These are phyloP conservation scores for Eutrigla gurnardus DNA, from an alignment of 2,797 vertebrate genomes.

Conservation along the genomic window DNA sequence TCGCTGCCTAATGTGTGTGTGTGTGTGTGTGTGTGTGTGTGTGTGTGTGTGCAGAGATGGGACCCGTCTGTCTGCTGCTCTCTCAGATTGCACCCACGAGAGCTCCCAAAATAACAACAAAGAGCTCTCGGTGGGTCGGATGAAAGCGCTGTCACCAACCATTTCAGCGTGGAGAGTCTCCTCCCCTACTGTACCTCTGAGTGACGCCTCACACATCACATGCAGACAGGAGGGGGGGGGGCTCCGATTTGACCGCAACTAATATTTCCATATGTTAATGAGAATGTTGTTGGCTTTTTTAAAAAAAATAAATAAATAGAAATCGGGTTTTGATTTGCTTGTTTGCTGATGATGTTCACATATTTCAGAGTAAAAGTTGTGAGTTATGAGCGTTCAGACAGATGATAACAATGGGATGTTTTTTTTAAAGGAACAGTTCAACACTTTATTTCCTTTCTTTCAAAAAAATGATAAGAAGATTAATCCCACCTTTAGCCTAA, in stretches of 20 bases:
- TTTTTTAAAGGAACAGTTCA: conserved; percentile 4
- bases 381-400: not conserved
- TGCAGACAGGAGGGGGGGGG: conserved; percentile 56
- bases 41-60: conserved; percentile 60
- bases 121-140: conserved; percentile 80
- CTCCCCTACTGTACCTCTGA: conserved; percentile 73
- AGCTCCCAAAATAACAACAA: conserved; percentile 86
- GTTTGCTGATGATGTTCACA: conserved; percentile 15
- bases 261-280: conserved; percentile 65
- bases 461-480: not conserved
- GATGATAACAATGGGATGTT: not conserved
- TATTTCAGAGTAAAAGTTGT: not conserved
- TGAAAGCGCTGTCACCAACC: conserved; percentile 84
- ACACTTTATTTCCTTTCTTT: not conserved
- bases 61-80: conserved; percentile 78
- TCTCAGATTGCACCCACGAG: conserved; percentile 80
- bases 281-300: conserved; percentile 38
- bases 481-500: no score
- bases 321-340: conserved; percentile 25
- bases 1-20: not conserved
- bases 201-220: conserved; percentile 67
- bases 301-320: not conserved
- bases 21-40: conserved; percentile 37
- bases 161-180: conserved; percentile 77
- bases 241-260: conserved; percentile 72